A percentile compares a stretch with the other conserved stretches of the same genome.
phyloP scores from a whole-genome alignment of 2,797 vertebrate species.

The Diglossa cyanea region DNA sequence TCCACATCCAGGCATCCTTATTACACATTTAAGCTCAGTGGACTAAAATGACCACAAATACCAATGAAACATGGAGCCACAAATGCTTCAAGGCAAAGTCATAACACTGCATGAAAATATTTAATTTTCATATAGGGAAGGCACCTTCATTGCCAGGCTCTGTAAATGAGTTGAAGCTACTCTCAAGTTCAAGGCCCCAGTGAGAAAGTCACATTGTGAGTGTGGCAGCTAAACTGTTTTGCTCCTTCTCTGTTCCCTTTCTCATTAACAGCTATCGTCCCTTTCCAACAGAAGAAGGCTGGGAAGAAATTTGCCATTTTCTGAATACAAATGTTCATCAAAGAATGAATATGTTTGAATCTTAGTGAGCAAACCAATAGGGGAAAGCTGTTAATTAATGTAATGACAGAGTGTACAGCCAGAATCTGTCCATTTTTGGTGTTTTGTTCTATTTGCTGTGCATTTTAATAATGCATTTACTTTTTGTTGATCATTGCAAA shows the following conservation, averaged over 20 bases:
- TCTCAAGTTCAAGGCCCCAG: neutral
- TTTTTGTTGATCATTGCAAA: neutral
- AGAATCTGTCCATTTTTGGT: neutral
- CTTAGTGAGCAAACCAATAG: neutral
- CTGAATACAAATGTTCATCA: neutral
- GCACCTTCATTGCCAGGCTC: neutral
- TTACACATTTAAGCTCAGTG: neutral
- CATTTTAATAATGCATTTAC: neutral
- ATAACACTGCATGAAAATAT: neutral
- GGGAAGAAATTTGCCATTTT: neutral
- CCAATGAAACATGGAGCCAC: neutral
- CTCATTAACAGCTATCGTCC: neutral
- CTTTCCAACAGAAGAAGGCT: neutral
- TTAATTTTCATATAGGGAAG: neutral
- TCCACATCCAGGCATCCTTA: neutral
- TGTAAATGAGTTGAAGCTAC: neutral
- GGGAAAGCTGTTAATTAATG: neutral
- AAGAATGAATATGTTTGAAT: neutral
- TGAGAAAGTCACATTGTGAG: neutral
- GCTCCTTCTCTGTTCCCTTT: neutral
- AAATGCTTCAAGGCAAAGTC: neutral
- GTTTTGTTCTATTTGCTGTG: neutral
- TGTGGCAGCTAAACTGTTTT: neutral
- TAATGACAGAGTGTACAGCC: neutral
- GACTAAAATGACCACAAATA: neutral